phyloP scores from a whole-genome alignment of 2,888 invertebrate species.

The Volucella inflata region DNA sequence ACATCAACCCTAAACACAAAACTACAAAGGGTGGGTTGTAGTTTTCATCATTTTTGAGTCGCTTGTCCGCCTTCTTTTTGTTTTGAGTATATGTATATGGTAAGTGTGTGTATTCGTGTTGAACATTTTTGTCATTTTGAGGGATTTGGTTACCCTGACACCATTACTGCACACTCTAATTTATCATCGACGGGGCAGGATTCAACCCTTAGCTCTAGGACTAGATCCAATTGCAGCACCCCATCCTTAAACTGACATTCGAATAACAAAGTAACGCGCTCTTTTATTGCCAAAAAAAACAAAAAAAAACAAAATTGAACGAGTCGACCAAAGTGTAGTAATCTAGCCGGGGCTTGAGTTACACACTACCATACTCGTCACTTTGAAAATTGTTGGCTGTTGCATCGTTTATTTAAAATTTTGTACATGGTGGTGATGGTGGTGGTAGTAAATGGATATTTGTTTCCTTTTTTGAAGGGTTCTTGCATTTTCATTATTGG shows the following conservation, averaged over 20 bases:
- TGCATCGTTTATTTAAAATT: constrained; percentile 36
- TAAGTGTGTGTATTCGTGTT: constrained; percentile 23
- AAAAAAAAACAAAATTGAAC: not conserved
- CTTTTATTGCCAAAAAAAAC: constrained; percentile 37
- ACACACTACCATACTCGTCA: constrained; percentile 9
- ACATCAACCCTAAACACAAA: constrained; percentile 39
- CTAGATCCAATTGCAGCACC: constrained; percentile 65
- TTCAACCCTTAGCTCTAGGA: constrained; percentile 32
- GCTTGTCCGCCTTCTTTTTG: constrained; percentile 60
- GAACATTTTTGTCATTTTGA: constrained; percentile 78
- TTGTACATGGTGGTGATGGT: not conserved
- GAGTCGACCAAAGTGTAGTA: not conserved
- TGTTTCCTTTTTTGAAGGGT: constrained; percentile 29
- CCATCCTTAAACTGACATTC: constrained; percentile 51
- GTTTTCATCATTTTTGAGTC: constrained; percentile 55
- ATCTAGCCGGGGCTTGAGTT: constrained; percentile 37
- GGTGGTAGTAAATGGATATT: not conserved
- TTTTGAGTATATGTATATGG: not conserved
- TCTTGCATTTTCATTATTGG: not conserved
- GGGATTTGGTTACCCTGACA: constrained; percentile 81
- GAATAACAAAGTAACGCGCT: constrained; percentile 38
- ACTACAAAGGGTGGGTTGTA: constrained; percentile 45
- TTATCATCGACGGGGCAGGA: not conserved
- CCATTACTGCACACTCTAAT: constrained; percentile 4
- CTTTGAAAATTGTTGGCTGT: not conserved